Evolutionary conservation across 2,113 vertebrate species (phyloP).

Genomic region (Pygoscelis antarcticus): DNA sequence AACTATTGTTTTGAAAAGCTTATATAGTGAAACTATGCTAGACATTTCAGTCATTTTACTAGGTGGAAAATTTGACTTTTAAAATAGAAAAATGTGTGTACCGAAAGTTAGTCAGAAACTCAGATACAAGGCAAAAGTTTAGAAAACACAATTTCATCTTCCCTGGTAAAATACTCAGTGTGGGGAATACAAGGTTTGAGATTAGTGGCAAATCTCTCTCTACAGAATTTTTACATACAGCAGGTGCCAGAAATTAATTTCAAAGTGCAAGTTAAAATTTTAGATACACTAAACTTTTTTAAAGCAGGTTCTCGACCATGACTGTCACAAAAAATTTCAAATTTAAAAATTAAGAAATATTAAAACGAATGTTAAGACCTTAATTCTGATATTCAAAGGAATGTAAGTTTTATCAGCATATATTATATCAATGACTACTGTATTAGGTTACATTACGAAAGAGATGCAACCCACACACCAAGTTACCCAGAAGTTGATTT

Average conservation of each 20-base stretch:
- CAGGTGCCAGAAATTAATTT: neutral
- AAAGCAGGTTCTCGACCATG: neutral
- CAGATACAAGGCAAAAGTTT: neutral
- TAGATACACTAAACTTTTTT: neutral
- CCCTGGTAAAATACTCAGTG: neutral
- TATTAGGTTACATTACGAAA: neutral
- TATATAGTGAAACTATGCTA: slow-evolving; percentile 84
- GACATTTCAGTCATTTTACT: slow-evolving; percentile 77
- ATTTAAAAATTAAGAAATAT: neutral
- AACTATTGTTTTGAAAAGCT: slow-evolving; percentile 92
- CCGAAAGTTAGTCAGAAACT: neutral
- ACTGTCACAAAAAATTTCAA: neutral
- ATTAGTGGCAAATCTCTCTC: neutral
- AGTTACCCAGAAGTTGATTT: neutral
- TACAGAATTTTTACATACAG: neutral
- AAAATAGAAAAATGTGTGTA: neutral
- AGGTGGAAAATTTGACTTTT: slow-evolving; percentile 64
- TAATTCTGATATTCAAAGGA: neutral
- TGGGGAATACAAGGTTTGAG: neutral
- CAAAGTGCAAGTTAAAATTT: neutral
- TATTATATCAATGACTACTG: neutral
- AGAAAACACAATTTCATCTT: neutral
- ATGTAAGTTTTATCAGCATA: neutral
- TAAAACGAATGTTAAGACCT: neutral
- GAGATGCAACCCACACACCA: neutral